Evolutionary conservation across 2,888 invertebrate species (phyloP), one percentile per base, ranked within the genome.

Genomic region (Drosophila limbata): DNA sequence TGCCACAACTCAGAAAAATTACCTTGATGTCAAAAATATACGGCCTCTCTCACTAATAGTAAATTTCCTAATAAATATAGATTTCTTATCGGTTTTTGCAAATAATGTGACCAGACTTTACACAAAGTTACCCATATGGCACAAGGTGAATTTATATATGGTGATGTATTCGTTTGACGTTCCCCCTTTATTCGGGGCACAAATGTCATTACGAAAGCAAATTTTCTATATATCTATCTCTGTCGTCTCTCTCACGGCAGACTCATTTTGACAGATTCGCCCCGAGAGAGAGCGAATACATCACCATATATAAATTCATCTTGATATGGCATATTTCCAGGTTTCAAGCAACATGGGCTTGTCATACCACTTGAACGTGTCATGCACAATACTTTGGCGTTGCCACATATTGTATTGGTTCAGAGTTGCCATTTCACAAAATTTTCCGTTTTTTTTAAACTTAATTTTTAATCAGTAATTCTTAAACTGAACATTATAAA

Each of bases 351-450:
- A 45, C 19, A 10, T 10, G 6, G 13, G 39, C 15, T 10, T 47
- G 45, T 73, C 47, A 48, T 42, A 21, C 37, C 10, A 44, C 19
- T 44, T 52, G 28, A 33, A 19, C 67, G 60, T 52, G 2, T 6
- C 15, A 19, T 45, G 35, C 13, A 6, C 11, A 2, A 4, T 35
- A 17, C 2, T 1, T 6, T 21, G 4, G 48, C 28, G 62, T 15
- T 53, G 39, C 61, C 67, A 67, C 13, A 25, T 25, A 25, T 25
- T 25, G 25, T 25, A 25, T 25, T 1, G 5, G 1, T 6, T 25
- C 25, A 25, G 59, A 31, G 64, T 8, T 71, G 71, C 51, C 64
- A 45, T 9, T 50, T 25, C 37, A 39, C 11, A 40, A 13, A 17
- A 8, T 5, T 0, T 3, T 2, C 11, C 3, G 0, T 4, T 11